phyloP scores from a whole-genome alignment of 37 sponge, comb jelly and placozoan species.

The Spongilla lacustris region DNA sequence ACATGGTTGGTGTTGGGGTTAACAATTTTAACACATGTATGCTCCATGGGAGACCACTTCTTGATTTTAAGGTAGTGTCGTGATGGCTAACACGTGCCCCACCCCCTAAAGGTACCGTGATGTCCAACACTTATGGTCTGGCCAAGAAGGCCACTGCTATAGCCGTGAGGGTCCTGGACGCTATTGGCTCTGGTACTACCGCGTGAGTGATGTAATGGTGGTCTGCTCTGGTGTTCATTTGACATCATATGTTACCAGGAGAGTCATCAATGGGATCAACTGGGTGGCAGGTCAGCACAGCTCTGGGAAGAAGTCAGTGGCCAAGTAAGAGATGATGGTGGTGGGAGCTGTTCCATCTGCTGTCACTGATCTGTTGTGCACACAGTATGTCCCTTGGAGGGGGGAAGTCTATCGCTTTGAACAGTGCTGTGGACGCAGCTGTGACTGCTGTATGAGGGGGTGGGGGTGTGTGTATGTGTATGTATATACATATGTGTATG shows the following conservation, averaged over 20 bases:
- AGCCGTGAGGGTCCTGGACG: conserved; percentile 70
- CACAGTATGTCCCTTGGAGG: conserved; percentile 90
- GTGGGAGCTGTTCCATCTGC: neutral
- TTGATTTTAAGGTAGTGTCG: too few relatives aligned
- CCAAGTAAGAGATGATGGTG: conserved; percentile 26
- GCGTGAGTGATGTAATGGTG: conserved; percentile 21
- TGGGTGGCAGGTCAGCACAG: conserved; percentile 34
- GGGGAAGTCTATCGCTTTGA: conserved; percentile 36
- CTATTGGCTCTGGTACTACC: conserved; percentile 49
- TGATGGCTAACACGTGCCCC: too few relatives aligned
- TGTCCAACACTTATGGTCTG: conserved; percentile 67
- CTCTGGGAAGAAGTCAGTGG: conserved; percentile 36
- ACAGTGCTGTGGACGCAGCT: conserved; percentile 65
- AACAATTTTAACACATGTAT: too few relatives aligned
- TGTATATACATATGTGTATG: neutral
- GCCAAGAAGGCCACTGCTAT: conserved; percentile 68
- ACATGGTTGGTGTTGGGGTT: too few relatives aligned
- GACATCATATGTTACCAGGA: neutral
- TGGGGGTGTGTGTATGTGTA: too few relatives aligned
- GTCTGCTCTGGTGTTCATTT: neutral
- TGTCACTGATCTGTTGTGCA: neutral
- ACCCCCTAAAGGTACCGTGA: conserved; percentile 54
- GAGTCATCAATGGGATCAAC: conserved; percentile 57
- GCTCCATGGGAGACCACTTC: too few relatives aligned
- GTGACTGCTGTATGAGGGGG: conserved; percentile 41